Base-by-base conservation (phyloP, 2,113 vertebrate species). In the Callaeas wilsoni region DNA sequence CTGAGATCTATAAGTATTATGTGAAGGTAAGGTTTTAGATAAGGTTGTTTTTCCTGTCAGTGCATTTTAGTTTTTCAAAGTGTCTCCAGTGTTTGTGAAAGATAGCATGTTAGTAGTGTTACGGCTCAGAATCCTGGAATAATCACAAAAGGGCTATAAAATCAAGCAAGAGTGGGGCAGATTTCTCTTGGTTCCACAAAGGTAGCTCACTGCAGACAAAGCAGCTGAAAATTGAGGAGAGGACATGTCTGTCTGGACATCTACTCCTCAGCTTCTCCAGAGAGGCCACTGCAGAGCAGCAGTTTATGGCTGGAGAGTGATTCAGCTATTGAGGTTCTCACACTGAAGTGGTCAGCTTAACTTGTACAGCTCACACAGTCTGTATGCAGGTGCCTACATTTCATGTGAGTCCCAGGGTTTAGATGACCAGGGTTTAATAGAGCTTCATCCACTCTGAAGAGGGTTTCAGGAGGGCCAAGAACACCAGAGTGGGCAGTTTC, bases 1-100 rank as follows among this genome's bases (percentile, higher is more conserved):
- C 98, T 7, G 98, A 99, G 90, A 96, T 99, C 97, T 99, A 98
- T 96, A 98, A 98, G 96, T 96, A 98, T 92, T 99, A 99, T 86
- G 97, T 98, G 97, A 99, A 99, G 99, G 99, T 99, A 98, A 96
- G 62, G 49, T 57, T 84, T 74, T 50, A 83, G 39, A 89, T 77
- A 59, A 73, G 15, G 26, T 60, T 64, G 33, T 49, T 89, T 82
- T 84, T 32, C 63, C 41, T 93, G 8, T 33, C 30, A 37, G 75
- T 41, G 57, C 33, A 33, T 49, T 87, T 74, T 35, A 49, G 41
- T 32, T 77, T 42, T 60, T 89, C 26, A 57, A 75, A 75, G 44
- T 49, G 63, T 62, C 46, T 73, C 37, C 23, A 44, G 15, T 47
- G 10, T 53, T 93, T 47, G 55, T 69, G 49, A 47, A 71, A 50